phyloP scores from a whole-genome alignment of 2,888 invertebrate genomes.

The Teleogryllus oceanicus region DNA sequence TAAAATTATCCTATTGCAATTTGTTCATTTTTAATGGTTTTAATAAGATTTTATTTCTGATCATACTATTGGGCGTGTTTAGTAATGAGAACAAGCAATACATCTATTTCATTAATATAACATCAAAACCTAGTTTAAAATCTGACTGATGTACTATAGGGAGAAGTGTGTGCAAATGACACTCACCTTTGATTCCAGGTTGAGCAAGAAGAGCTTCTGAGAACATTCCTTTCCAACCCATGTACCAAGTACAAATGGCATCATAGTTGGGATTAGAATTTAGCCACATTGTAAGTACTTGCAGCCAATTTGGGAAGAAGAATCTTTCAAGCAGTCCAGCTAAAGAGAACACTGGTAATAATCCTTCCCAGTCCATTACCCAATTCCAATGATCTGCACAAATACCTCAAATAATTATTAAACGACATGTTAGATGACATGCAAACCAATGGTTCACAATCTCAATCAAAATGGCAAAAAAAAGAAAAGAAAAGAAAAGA shows the following conservation, averaged over 20 bases:
- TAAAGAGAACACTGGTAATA: constrained; percentile 74
- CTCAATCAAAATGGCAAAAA: background rate
- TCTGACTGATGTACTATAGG: background rate
- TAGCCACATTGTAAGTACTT: constrained; percentile 82
- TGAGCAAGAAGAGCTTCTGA: constrained; percentile 53
- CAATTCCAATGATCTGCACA: constrained; percentile 83
- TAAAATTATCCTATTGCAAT: too few relatives aligned
- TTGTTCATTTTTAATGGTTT: too few relatives aligned
- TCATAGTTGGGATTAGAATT: constrained; percentile 85
- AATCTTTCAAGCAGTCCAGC: constrained; percentile 77
- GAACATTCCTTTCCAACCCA: constrained; percentile 59
- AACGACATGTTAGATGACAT: background rate
- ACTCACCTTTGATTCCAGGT: constrained; percentile 54
- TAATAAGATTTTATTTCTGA: too few relatives aligned
- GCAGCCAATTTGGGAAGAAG: constrained; percentile 92
- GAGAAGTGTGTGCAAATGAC: background rate
- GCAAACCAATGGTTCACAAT: background rate
- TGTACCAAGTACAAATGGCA: constrained; percentile 85
- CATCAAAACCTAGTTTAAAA: background rate
- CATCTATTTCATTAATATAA: too few relatives aligned
- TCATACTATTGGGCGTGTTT: too few relatives aligned
- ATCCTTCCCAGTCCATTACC: constrained; percentile 90
- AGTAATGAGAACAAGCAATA: background rate
- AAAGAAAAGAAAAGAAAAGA: too few relatives aligned
- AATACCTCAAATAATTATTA: background rate